Conservation (phyloP, 2,113 vertebrate genomes). For the Chlamydotis undulata region DNA sequence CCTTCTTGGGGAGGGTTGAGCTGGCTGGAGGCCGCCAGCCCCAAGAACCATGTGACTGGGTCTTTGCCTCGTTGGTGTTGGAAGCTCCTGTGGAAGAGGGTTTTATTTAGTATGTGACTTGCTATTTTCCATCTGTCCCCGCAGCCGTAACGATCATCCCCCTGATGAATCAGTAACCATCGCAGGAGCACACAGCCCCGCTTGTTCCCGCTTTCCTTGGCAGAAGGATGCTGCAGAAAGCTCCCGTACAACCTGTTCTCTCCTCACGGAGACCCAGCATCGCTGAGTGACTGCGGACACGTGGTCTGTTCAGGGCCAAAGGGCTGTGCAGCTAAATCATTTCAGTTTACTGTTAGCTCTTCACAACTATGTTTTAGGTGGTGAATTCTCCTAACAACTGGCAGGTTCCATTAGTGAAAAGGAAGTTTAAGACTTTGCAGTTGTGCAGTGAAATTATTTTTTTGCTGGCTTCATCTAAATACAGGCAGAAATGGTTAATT, state of each 20-base stretch:
- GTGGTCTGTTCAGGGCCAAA: rapidly evolving
- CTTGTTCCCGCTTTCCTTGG: not conserved
- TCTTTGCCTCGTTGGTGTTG: not conserved
- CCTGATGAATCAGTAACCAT: not conserved
- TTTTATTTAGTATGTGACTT: rapidly evolving
- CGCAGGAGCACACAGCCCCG: rapidly evolving
- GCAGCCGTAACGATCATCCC: rapidly evolving
- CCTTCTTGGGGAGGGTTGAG: not conserved
- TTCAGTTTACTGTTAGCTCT: too few species aligned
- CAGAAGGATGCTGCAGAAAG: not conserved
- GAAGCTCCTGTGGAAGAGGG: not conserved
- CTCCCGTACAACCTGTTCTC: not conserved
- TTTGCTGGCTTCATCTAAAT: not conserved
- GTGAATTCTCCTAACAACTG: too few species aligned
- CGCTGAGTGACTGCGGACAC: rapidly evolving
- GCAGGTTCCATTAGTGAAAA: too few species aligned
- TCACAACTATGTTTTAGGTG: rapidly evolving
- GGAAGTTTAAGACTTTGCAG: too few species aligned
- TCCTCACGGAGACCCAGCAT: not conserved
- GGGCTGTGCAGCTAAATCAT: not conserved
- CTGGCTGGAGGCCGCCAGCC: not conserved
- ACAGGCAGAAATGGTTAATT: not conserved
- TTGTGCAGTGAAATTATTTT: too few species aligned
- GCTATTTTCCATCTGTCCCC: not conserved
- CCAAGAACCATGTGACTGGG: rapidly evolving